A percentile compares a stretch with the other conserved stretches of the same genome.
Evolutionary conservation across 2,113 vertebrate genomes (phyloP).

Genomic region (Lipotes vexillifer): DNA sequence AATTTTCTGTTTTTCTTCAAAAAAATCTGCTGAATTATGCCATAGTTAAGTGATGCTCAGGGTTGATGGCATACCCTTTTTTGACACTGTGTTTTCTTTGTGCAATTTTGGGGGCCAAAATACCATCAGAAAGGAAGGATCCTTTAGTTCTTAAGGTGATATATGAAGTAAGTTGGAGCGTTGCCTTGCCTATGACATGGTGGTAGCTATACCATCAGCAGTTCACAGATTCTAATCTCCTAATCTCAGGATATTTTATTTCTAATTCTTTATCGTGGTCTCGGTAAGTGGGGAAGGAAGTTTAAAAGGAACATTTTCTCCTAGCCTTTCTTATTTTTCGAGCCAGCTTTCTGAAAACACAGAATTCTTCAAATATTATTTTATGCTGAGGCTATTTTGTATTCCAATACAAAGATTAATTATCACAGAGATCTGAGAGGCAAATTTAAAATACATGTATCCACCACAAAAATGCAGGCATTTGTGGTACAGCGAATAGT

Average conservation of each 20-base stretch:
- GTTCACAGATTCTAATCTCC: conserved; percentile 24
- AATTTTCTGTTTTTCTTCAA: not conserved
- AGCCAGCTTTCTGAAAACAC: conserved; percentile 37
- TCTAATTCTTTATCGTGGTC: conserved; percentile 24
- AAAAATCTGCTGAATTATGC: not conserved
- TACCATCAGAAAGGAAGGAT: not conserved
- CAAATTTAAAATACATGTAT: not conserved
- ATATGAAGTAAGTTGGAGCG: accelerated
- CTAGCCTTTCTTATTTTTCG: conserved; percentile 22
- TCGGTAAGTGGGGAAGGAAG: not conserved
- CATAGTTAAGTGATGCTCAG: not conserved
- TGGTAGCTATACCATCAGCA: not conserved
- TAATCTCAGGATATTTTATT: conserved; percentile 18
- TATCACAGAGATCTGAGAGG: not conserved
- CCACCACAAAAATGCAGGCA: not conserved
- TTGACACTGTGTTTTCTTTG: not conserved
- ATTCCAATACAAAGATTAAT: conserved; percentile 13
- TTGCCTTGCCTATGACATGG: accelerated
- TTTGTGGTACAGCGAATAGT: not conserved
- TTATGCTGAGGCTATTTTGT: not conserved
- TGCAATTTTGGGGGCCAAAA: not conserved
- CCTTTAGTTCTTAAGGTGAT: not conserved
- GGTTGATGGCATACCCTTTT: not conserved
- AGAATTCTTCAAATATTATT: conserved; percentile 12
- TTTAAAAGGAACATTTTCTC: conserved; percentile 52